These are phyloP conservation scores for Phyllostomus hastatus DNA, from an alignment of 2,113 vertebrate species.

Conservation along the genomic window DNA sequence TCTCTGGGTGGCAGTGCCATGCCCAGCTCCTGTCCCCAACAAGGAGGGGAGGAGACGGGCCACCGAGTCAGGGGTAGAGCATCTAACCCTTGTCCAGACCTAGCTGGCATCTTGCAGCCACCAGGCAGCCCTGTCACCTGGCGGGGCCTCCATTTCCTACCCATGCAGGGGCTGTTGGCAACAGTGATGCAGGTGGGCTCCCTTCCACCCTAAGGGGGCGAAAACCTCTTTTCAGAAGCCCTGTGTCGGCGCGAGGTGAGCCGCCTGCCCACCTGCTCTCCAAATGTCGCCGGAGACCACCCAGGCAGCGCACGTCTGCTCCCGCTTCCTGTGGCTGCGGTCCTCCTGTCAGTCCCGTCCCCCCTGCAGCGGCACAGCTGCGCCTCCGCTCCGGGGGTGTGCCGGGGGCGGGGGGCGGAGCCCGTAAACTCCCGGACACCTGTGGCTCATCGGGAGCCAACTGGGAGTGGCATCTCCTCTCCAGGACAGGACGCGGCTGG, in stretches of 20 bases:
- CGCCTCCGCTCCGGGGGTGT: rapidly evolving
- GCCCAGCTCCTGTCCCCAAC: background rate
- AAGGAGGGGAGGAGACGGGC: background rate
- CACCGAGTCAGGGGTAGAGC: background rate
- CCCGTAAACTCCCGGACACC: background rate
- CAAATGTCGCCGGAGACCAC: background rate
- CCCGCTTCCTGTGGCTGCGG: background rate
- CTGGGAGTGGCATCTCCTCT: background rate
- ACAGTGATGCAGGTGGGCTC: rapidly evolving
- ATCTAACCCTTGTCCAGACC: background rate
- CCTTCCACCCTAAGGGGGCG: background rate
- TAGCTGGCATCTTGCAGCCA: background rate
- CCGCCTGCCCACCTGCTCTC: background rate
- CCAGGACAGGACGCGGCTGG: rapidly evolving
- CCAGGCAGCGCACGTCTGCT: background rate
- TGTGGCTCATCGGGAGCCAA: background rate
- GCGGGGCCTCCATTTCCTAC: background rate
- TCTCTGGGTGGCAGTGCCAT: rapidly evolving
- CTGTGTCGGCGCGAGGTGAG: rapidly evolving
- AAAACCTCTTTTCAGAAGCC: background rate
- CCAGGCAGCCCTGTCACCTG: background rate
- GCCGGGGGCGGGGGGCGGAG: background rate
- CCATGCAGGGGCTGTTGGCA: rapidly evolving
- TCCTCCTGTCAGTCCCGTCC: background rate
- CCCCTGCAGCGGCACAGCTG: background rate